phyloP scores from a whole-genome alignment of 2,113 vertebrate species.

The Crotalus viridis region DNA sequence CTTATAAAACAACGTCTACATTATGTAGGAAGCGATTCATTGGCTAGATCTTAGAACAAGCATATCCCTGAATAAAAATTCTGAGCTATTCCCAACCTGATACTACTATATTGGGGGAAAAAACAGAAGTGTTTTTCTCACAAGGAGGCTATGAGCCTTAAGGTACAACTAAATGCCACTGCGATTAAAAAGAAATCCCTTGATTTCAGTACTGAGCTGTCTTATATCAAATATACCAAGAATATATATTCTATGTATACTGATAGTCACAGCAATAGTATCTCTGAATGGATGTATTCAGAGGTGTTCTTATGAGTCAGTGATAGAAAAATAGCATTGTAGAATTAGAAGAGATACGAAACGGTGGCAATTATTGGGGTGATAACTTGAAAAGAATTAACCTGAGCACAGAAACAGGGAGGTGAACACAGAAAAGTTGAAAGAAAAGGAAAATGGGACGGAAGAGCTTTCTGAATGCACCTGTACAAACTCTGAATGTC shows the following conservation, averaged over 20 bases:
- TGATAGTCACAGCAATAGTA: neutral
- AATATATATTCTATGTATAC: neutral
- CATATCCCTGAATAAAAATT: neutral
- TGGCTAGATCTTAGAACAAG: neutral
- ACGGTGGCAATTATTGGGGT: neutral
- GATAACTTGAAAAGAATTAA: neutral
- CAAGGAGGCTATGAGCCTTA: neutral
- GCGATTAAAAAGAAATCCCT: neutral
- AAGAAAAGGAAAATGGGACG: neutral
- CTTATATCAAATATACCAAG: neutral
- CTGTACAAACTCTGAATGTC: neutral
- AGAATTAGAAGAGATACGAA: neutral
- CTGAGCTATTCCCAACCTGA: neutral
- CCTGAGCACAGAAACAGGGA: neutral
- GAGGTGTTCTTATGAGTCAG: neutral
- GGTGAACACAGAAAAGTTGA: neutral
- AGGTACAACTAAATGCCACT: neutral
- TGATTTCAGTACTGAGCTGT: neutral
- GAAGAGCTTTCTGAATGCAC: neutral
- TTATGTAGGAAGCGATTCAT: neutral
- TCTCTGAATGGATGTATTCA: neutral
- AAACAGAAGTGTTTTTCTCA: neutral
- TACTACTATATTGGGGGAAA: neutral
- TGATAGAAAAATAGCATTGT: neutral
- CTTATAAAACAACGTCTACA: neutral